These are phyloP conservation scores for Hirudo medicinalis DNA, from an alignment of 1,140 invertebrate species.

Conservation along the genomic window DNA sequence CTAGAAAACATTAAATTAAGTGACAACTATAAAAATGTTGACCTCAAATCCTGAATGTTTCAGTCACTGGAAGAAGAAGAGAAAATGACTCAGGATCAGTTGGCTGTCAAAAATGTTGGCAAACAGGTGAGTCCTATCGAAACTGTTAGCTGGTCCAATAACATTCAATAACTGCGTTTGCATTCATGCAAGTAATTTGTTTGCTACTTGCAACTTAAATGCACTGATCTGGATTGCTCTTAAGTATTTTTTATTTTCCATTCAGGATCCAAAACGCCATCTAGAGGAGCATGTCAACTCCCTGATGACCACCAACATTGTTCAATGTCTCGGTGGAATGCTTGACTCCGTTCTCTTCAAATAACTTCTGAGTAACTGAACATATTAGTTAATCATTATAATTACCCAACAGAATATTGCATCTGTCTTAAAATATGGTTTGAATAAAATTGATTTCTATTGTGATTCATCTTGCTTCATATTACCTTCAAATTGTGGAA, in stretches of 20 bases:
- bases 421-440: too few species aligned
- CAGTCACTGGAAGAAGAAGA: slow-evolving; percentile 94
- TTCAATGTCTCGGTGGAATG: slow-evolving; percentile 96
- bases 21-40: background rate
- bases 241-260: slow-evolving; percentile 14
- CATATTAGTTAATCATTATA: too few species aligned
- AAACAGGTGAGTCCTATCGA: slow-evolving; percentile 56
- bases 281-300: slow-evolving; percentile 95
- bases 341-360: slow-evolving; percentile 92
- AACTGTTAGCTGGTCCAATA: too few species aligned
- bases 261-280: slow-evolving; percentile 90
- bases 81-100: slow-evolving; percentile 98
- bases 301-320: slow-evolving; percentile 94
- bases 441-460: too few species aligned
- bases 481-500: too few species aligned
- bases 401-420: too few species aligned
- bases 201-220: background rate
- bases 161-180: too few species aligned
- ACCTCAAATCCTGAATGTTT: slow-evolving; percentile 2
- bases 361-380: slow-evolving; percentile 42
- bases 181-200: background rate
- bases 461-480: too few species aligned
- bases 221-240: background rate
- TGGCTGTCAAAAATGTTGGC: slow-evolving; percentile 98
- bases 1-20: background rate